Percentiles rank a stretch among this genome's conserved stretches.
Conservation (phyloP, 2,888 invertebrate genomes). For the Tetheella fluctuosa region DNA sequence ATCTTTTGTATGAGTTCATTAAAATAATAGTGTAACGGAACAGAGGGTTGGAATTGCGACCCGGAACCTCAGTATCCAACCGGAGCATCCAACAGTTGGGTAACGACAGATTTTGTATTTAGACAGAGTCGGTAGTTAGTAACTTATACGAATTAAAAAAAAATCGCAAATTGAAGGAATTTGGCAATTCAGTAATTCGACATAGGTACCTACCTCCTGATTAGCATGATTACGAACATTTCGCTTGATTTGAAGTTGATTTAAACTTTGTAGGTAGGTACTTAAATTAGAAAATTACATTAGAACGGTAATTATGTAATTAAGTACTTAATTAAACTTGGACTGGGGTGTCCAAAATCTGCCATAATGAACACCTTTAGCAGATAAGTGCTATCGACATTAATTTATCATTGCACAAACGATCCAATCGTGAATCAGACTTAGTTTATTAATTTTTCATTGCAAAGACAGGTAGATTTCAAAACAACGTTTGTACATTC, state of each 20-base stretch:
- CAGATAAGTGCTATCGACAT: constrained; percentile 14
- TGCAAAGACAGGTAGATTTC: constrained; percentile 56
- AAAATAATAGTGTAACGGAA: too few species aligned
- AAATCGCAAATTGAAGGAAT: not conserved
- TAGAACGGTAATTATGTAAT: not conserved
- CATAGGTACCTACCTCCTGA: not conserved
- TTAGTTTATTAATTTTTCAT: constrained; percentile 33
- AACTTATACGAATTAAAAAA: too few species aligned
- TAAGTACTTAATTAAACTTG: too few species aligned
- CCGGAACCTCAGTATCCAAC: too few species aligned
- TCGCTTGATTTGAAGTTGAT: not conserved
- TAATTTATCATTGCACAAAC: constrained; percentile 25
- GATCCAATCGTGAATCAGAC: constrained; percentile 39
- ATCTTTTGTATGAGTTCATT: too few species aligned
- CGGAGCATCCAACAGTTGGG: too few species aligned
- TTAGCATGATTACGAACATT: not conserved
- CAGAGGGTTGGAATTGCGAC: too few species aligned
- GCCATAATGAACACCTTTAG: not conserved
- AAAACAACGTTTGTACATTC: constrained; percentile 52
- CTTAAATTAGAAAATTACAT: not conserved
- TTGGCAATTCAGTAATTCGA: not conserved
- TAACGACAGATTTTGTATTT: too few species aligned
- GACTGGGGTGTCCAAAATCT: not conserved
- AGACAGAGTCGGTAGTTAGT: not conserved
- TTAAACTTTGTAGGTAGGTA: not conserved